Base-by-base conservation (phyloP, 2,797 vertebrate species). In the Rhinogobio ventralis region DNA sequence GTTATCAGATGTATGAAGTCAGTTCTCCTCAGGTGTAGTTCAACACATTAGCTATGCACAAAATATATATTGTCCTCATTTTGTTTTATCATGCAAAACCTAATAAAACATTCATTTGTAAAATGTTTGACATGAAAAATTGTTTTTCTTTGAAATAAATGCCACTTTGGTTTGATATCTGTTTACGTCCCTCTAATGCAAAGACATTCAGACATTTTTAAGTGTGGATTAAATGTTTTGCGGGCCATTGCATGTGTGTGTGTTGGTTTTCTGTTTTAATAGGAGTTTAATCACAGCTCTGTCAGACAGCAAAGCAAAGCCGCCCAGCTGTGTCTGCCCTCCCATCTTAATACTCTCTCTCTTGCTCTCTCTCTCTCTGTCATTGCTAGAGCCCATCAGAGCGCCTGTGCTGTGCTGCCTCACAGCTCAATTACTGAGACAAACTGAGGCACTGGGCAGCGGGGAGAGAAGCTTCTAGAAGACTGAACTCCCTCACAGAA, bases 211-310 rank as follows among this genome's bases (percentile, higher is more conserved):
- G 14, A 67, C 19, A 73, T 64, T 82, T 51, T 67, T 23, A 60
- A 82, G 25, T 23, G 55, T 73, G 39, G 39, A 57, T 82, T 9
- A 73, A 60, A 28, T 79, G 28, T 25, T 53, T 60, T 85, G 15
- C 6, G 42, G 51, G 73, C 51, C 73, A 9, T 14, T 75, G 30
- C 49, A 13, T 51, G 68, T 80, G 60, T 74, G 46, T 51, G 55
- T 85, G 81, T 85, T 78, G 77, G 75, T 39, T 66, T 75, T 39
- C 30, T 51, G 72, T 68, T 84, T 84, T 45, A 77, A 84, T 66
- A 86, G 66, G 45, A 45, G 77, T 87, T 73, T 89, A 88, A 88
- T 89, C 87, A 88, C 81, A 84, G 83, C 62, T 85, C 87, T 83
- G 79, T 85, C 86, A 86, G 85, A 80, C n/a, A 79, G 69, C 79